Evolutionary conservation across 1,140 invertebrate species (phyloP).

Genomic region (Amyelois transitella): DNA sequence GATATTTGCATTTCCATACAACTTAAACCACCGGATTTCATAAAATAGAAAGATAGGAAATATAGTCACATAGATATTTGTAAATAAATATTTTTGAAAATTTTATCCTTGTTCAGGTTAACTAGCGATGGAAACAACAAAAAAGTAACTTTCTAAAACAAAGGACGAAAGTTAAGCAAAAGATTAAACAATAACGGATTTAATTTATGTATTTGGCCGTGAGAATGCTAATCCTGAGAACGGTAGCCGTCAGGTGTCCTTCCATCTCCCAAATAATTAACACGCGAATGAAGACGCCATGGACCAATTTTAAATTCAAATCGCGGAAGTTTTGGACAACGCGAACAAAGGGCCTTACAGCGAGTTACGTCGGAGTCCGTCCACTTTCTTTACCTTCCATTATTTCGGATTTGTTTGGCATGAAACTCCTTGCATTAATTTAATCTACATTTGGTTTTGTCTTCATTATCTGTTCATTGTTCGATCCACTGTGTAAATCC

Average conservation of each 20-base stretch:
- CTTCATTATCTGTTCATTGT: background rate
- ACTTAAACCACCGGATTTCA: too few relatives aligned
- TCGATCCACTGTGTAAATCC: too few relatives aligned
- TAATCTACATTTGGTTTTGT: background rate
- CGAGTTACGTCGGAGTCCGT: conserved; percentile 5
- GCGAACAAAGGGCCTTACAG: conserved; percentile 15
- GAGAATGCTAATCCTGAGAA: conserved; percentile 17
- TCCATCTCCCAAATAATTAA: conserved; percentile 50
- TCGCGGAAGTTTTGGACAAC: conserved; percentile 30
- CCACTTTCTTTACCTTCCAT: conserved; percentile 10
- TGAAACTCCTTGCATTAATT: background rate
- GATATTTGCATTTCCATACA: too few relatives aligned
- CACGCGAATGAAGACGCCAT: conserved; percentile 37
- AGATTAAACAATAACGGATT: background rate
- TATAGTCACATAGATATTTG: too few relatives aligned
- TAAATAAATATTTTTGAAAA: too few relatives aligned
- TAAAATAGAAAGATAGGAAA: too few relatives aligned
- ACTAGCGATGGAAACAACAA: too few relatives aligned
- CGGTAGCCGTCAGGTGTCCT: conserved; percentile 36
- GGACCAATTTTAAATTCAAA: conserved; percentile 60
- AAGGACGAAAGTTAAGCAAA: too few relatives aligned
- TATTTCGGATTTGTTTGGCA: background rate
- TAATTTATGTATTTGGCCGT: conserved; percentile 20
- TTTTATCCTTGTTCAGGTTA: too few relatives aligned
- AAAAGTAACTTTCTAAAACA: background rate